These are phyloP conservation scores for Dipodomys spectabilis DNA, from an alignment of 2,113 vertebrate species.

Conservation along the genomic window DNA sequence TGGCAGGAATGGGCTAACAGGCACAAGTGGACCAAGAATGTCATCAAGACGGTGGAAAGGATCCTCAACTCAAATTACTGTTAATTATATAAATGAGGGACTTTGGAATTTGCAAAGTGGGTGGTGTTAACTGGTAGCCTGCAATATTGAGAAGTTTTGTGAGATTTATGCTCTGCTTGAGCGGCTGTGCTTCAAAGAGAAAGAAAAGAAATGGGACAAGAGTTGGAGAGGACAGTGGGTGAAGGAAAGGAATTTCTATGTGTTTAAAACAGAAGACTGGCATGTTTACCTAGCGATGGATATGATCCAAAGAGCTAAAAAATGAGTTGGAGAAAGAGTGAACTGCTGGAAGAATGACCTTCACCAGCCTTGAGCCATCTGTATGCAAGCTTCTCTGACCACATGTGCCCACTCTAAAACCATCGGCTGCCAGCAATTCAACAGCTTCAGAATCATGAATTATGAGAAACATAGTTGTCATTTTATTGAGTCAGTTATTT, in stretches of 20 bases:
- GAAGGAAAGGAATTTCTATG: not conserved
- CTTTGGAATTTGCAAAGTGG: not conserved
- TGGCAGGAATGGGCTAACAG: not conserved
- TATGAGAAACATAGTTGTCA: conserved; percentile 6
- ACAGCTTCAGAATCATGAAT: conserved; percentile 14
- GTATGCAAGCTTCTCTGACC: not conserved
- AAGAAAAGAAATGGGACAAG: not conserved
- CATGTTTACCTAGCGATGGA: not conserved
- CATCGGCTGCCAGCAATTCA: not conserved
- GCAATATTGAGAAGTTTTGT: not conserved
- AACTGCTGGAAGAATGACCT: not conserved
- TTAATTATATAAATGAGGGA: not conserved
- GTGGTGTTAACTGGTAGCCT: not conserved
- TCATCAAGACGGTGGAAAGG: not conserved
- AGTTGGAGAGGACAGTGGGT: not conserved
- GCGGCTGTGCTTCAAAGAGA: not conserved
- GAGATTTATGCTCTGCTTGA: not conserved
- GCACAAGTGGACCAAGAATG: not conserved
- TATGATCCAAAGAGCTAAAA: not conserved
- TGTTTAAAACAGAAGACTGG: not conserved
- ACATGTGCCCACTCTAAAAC: not conserved
- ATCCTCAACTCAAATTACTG: not conserved
- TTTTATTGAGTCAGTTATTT: conserved; percentile 21
- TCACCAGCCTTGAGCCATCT: not conserved
- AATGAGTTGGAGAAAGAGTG: accelerated